Base-by-base conservation (phyloP, 2,888 invertebrate species). In the Hirtodrosophila cameraria region DNA sequence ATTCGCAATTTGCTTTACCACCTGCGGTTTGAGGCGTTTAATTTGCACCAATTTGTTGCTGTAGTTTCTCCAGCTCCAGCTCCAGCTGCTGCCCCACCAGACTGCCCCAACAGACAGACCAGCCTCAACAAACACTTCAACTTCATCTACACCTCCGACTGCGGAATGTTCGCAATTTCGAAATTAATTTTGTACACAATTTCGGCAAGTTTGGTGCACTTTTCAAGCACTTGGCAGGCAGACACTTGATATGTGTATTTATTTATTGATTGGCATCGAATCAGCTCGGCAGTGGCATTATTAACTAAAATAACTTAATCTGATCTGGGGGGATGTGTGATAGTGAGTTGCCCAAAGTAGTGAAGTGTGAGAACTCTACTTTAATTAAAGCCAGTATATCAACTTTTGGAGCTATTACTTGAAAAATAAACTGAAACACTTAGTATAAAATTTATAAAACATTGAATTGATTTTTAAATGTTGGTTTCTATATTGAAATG, bases 1-100 rank as follows among this genome's bases (percentile, higher is more conserved):
- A 41, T 45, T 38, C 30, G 41, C 52, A 55, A 43, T 57, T 64
- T 55, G 48, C 41, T 49, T 39, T 42, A 59, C 85, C 79, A 82
- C 79, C 85, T 82, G 79, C 59, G 73, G 84, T 28, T 70, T 46
- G 48, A 41, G 49, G 60, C 67, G 55, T 59, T 75, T 68, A 78
- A 79, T 81, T 82, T 78, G 75, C 60, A 63, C 58, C 85, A 82
- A 79, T 79, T 79, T 81, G 79, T 71, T 62, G 62, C 35, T 15
- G 33, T 63, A 53, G 52, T 57, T 46, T 31, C 36, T 23, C 49
- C 58, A 54, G 23, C 23, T 23, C 46, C 31, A 41, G 28, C n/a
- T 18, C 9, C 27, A 38, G 43, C 16, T 39, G 50, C 36, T 12
- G 52, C 49, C 36, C 25, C 60, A 27, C 15, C 23, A 6, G n/a